Evolutionary conservation across 2,888 invertebrate species (phyloP).

Genomic region (Cancer borealis): DNA sequence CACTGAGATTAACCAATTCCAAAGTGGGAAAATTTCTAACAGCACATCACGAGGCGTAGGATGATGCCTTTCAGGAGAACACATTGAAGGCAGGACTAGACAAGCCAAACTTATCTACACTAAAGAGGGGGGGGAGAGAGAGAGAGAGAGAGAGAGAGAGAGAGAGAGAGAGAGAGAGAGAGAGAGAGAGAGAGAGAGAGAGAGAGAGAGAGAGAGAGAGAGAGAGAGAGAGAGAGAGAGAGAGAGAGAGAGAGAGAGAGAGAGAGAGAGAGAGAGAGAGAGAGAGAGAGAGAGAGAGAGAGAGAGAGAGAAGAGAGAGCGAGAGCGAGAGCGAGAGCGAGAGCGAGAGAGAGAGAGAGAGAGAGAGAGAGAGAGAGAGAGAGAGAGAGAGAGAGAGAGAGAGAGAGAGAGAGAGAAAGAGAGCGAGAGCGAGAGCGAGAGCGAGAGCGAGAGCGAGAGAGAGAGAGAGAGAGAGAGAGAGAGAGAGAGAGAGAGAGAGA

Average conservation of each 20-base stretch:
- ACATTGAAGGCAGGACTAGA: not conserved
- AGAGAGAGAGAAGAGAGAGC: too few relatives aligned
- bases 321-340: too few relatives aligned
- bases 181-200: not conserved
- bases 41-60: not conserved
- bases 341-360: not conserved
- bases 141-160: too few relatives aligned
- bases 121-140: not conserved
- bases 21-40: too few relatives aligned
- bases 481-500: not conserved
- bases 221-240: too few relatives aligned
- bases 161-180: too few relatives aligned
- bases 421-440: too few relatives aligned
- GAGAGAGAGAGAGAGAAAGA: not conserved
- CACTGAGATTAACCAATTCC: not conserved
- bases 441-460: too few relatives aligned
- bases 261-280: not conserved
- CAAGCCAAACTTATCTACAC: not conserved
- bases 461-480: too few relatives aligned
- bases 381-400: conserved; percentile 6
- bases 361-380: conserved; percentile 16
- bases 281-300: not conserved
- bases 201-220: too few relatives aligned
- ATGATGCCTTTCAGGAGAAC: not conserved
- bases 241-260: not conserved